Evolutionary conservation across 2,797 vertebrate genomes (phyloP).

Genomic region (Sebastes kiyomatsui): DNA sequence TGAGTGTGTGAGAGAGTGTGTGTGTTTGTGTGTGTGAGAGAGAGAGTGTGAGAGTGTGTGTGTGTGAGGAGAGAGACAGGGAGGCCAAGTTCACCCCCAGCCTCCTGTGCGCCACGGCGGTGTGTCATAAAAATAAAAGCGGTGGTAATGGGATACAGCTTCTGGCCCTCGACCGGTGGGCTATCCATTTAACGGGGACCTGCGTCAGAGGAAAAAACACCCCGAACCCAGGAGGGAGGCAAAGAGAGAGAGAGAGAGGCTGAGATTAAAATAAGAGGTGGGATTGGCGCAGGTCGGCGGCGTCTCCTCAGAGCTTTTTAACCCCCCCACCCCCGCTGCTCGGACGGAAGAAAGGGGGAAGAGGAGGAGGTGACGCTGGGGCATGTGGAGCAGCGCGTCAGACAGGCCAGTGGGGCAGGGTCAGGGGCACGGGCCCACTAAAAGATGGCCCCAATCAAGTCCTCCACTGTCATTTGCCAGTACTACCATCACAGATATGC

Average conservation of each 20-base stretch:
- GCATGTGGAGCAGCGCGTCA: conserved; percentile 44
- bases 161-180: conserved; percentile 61
- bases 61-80: neutral
- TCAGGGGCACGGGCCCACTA: conserved; percentile 51
- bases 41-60: neutral
- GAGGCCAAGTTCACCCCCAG: conserved; percentile 67
- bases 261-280: conserved; percentile 56
- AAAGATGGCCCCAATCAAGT: too few relatives aligned
- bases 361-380: conserved; percentile 42
- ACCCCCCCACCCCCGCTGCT: conserved; percentile 57
- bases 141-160: conserved; percentile 75
- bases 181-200: conserved; percentile 58
- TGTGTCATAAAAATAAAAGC: conserved; percentile 79
- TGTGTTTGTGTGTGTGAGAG: neutral
- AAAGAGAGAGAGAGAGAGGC: conserved; percentile 6
- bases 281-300: conserved; percentile 41
- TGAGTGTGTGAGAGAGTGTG: too few relatives aligned
- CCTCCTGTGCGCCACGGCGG: conserved; percentile 32
- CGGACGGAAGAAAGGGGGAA: conserved; percentile 70
- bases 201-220: conserved; percentile 48
- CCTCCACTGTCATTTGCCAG: too few relatives aligned
- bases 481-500: too few relatives aligned
- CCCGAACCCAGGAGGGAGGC: conserved; percentile 2
- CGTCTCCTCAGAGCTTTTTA: conserved; percentile 13
- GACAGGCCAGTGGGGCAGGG: conserved; percentile 53